phyloP scores from a whole-genome alignment of 2,888 invertebrate species.

The Platerodrilus igneus region DNA sequence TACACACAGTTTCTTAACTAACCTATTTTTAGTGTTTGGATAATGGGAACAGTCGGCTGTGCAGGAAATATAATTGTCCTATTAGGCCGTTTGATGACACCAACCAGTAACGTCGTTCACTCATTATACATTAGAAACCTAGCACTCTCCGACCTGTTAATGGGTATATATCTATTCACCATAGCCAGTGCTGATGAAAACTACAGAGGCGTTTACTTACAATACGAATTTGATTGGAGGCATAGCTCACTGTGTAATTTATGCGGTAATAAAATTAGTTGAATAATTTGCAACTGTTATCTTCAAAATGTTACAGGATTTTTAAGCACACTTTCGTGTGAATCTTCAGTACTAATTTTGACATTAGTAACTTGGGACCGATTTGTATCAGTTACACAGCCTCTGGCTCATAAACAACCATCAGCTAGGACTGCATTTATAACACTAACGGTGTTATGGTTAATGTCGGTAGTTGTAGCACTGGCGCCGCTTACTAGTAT shows the following conservation, averaged over 20 bases:
- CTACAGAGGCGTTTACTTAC: conserved; percentile 54
- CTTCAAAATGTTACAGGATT: conserved; percentile 54
- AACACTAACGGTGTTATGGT: conserved; percentile 52
- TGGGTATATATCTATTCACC: conserved; percentile 58
- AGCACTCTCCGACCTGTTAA: conserved; percentile 58
- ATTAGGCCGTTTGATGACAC: conserved; percentile 52
- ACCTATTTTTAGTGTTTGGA: conserved; percentile 52
- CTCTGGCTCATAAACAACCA: conserved; percentile 49
- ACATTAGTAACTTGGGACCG: conserved; percentile 60
- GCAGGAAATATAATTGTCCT: conserved; percentile 56
- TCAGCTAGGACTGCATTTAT: conserved; percentile 48
- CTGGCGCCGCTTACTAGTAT: conserved; percentile 48
- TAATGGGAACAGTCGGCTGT: conserved; percentile 56
- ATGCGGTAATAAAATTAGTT: conserved; percentile 51
- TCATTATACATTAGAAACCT: conserved; percentile 60
- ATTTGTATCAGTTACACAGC: conserved; percentile 57
- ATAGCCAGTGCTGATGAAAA: conserved; percentile 54
- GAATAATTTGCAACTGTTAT: too few relatives aligned
- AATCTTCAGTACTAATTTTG: conserved; percentile 57
- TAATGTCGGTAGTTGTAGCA: conserved; percentile 49
- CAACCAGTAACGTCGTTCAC: conserved; percentile 55
- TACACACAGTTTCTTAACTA: not conserved
- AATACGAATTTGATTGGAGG: conserved; percentile 56
- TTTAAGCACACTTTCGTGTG: conserved; percentile 57
- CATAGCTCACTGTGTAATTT: conserved; percentile 54